phyloP scores from a whole-genome alignment of 2,797 vertebrate species.

The Artibeus jamaicensis region DNA sequence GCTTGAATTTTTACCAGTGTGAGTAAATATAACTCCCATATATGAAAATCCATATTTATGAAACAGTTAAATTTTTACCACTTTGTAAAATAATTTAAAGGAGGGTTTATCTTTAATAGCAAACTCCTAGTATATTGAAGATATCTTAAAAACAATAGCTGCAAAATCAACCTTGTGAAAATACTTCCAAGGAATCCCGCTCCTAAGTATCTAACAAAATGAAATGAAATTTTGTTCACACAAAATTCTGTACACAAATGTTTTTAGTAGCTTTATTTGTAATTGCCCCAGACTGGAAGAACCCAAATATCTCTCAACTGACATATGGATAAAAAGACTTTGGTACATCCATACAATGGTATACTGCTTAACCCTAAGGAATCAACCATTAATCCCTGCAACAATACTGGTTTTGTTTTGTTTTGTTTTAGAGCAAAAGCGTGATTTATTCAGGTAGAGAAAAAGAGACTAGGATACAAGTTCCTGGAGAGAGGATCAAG shows the following conservation, averaged over 20 bases:
- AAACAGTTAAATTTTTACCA: background rate
- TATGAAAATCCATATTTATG: background rate
- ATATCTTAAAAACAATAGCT: background rate
- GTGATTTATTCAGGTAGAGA: background rate
- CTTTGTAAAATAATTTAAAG: slow-evolving; percentile 20
- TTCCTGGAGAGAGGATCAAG: background rate
- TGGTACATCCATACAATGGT: background rate
- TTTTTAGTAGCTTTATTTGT: background rate
- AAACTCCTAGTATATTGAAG: background rate
- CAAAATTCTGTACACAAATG: background rate
- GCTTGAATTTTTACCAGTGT: background rate
- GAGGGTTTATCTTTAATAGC: background rate
- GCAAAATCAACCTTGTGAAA: background rate
- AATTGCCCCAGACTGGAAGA: background rate
- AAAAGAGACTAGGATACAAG: background rate
- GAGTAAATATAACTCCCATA: background rate
- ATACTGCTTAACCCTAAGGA: background rate
- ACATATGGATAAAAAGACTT: background rate
- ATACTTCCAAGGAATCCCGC: background rate
- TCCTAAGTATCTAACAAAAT: background rate
- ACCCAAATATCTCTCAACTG: background rate
- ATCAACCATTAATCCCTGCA: background rate
- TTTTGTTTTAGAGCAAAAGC: background rate
- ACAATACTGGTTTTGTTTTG: background rate
- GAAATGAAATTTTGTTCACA: background rate